Evolutionary conservation across 2,113 vertebrate genomes (phyloP), one percentile per base, ranked within the genome.

Genomic region (Myodes glareolus): DNA sequence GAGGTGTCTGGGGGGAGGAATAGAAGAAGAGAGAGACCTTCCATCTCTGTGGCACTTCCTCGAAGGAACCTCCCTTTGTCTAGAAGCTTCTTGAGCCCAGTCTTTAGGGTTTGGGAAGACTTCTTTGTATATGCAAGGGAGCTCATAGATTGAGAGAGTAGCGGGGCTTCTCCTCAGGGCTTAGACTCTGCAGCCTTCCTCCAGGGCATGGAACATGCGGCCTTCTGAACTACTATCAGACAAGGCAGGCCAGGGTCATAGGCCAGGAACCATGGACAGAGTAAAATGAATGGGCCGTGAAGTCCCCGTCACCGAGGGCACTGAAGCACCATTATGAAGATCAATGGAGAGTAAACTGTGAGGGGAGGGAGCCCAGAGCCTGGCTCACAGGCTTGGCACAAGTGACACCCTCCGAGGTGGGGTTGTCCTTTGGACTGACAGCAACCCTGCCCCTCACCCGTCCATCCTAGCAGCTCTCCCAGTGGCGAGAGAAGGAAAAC

Each of bases 381-480:
- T 0, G 21, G 77, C 45, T 45, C 70, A 72, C n/a, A n/a, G 6
- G 39, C 47, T 45, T 5, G 45, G 47, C 5, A 9, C 0, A 0
- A 13, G 31, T 50, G 33, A 50, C 67, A 31, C 7, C 47, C 36
- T 67, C 47, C 12, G 29, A 76, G 36, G 33, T 50, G 52, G 2
- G 17, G 12, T 33, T 10, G 31, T 61, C 31, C 68, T 70, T 13
- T 16, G 33, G 8, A 3, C 16, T 29, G 73, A 39, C 33, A 11
- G 0, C 42, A 17, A 36, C n/a, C 31, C 29, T 81, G 42, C 1
- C 65, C 50, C 85, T 33, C 7, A 11, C 45, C 14, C 7, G 7
- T 25, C 4, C 8, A n/a, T 0, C 4, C 31, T 50, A 50, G 36
- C 1, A 58, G 25, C 75, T 16, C 16, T 73, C 36, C 29, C 39